These are phyloP conservation scores for Polypedilum vanderplanki DNA, from an alignment of 1,140 invertebrate species.

Conservation along the genomic window DNA sequence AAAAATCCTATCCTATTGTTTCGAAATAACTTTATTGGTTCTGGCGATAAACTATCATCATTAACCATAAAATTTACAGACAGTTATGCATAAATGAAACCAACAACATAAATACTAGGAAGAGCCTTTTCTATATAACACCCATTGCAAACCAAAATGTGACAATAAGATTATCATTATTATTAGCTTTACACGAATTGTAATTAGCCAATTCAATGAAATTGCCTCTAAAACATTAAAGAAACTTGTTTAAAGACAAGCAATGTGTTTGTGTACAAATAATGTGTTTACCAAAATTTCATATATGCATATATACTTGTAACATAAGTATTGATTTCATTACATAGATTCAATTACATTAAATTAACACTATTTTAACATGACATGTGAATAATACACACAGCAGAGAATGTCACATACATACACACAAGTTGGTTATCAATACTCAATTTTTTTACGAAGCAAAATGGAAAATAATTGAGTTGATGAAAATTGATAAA, in stretches of 20 bases:
- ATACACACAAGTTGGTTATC: neutral
- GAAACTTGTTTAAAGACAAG: neutral
- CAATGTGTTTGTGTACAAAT: neutral
- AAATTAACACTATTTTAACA: conserved; percentile 14
- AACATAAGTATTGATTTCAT: conserved; percentile 7
- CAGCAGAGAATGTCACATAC: neutral
- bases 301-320: conserved; percentile 12
- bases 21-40: neutral
- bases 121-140: too few relatives aligned
- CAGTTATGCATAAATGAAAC: too few relatives aligned
- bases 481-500: conserved; percentile 20
- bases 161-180: neutral
- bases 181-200: neutral
- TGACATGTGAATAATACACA: neutral
- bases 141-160: neutral
- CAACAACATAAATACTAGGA: too few relatives aligned
- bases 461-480: neutral
- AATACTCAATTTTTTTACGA: neutral
- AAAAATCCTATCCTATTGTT: conserved; percentile 15
- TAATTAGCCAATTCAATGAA: neutral
- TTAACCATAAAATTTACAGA: neutral
- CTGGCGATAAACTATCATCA: neutral
- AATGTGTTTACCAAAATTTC: neutral
- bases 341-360: conserved; percentile 19
- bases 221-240: neutral